Base-by-base conservation (phyloP, 2,888 invertebrate species). In the Dicyrtoma fusca region DNA sequence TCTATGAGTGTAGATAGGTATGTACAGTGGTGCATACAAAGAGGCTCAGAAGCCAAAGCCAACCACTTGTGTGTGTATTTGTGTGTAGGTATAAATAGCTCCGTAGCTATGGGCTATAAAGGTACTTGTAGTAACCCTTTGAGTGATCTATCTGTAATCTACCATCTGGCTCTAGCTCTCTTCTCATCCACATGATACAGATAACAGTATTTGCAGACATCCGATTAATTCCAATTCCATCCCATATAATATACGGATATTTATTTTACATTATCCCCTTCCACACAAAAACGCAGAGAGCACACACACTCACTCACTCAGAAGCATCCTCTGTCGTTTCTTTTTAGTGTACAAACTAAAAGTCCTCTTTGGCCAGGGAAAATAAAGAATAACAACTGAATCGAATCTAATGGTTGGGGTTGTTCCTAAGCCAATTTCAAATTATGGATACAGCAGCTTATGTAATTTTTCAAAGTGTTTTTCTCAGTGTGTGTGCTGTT, bases 381-480 rank as follows among this genome's bases (percentile, higher is more conserved):
- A 59, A n/a, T 23, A 51, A 25, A 51, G 49, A 23, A 49, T 51
- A 49, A 44, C 55, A 53, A 66, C 66, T 66, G 55, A 66, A 55
- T 53, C 66, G 55, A 55, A 66, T 66, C 66, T 66, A 66, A 66
- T 66, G 66, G 66, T 42, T 66, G 53, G 66, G 66, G 66, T 55
- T 55, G 55, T 55, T 19, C 64, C 42, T 64, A 64, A 64, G 64
- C 64, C 64, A 64, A 64, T 64, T 64, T 64, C 45, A 23, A 44
- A 64, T 64, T 64, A 51, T 51, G 21, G 17, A 21, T 51, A 49
- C 64, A 49, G 49, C 49, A 49, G 64, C 47, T 64, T 47, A 64
- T 64, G 64, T 64, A 64, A 64, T 64, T 64, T 64, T 64, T 64
- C 44, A 34, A 62, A 62, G 62, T 62, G 62, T 62, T 51, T 51